Percentiles rank a stretch among this genome's conserved stretches.
These are phyloP conservation scores for Capromys pilorides DNA, from an alignment of 2,797 vertebrate species.

Conservation along the genomic window DNA sequence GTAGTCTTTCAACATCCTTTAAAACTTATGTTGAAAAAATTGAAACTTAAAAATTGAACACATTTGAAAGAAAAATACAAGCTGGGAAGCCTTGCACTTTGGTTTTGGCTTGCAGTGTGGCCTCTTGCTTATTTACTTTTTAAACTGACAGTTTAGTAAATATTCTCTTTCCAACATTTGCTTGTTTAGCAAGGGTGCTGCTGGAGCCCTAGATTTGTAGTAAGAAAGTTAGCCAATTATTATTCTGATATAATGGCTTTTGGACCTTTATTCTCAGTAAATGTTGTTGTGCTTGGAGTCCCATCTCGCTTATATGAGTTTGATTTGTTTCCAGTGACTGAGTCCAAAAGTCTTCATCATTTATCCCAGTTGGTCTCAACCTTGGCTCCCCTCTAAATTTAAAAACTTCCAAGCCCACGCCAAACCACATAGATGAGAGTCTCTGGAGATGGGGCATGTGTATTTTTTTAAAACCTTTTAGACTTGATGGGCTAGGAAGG, in stretches of 20 bases:
- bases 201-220: background rate
- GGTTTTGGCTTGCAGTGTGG: background rate
- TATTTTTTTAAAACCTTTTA: background rate
- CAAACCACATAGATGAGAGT: background rate
- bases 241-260: slow-evolving; percentile 21
- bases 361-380: background rate
- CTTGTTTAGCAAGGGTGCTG: background rate
- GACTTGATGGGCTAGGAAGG: background rate
- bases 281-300: slow-evolving; percentile 3
- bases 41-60: background rate
- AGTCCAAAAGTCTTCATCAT: background rate
- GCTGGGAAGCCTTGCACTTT: background rate
- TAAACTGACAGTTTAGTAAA: background rate
- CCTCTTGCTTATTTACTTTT: background rate
- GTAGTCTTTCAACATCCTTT: background rate
- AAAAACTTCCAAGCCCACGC: background rate
- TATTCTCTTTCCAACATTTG: background rate
- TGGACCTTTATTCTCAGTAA: background rate
- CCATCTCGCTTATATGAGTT: background rate
- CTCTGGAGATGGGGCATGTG: background rate
- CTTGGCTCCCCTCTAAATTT: slow-evolving; percentile 1
- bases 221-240: background rate
- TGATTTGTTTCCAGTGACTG: background rate
- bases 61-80: background rate
- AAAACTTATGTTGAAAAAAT: background rate